These are phyloP conservation scores for Phaethon lepturus DNA, from an alignment of 2,113 vertebrate species.

Conservation along the genomic window DNA sequence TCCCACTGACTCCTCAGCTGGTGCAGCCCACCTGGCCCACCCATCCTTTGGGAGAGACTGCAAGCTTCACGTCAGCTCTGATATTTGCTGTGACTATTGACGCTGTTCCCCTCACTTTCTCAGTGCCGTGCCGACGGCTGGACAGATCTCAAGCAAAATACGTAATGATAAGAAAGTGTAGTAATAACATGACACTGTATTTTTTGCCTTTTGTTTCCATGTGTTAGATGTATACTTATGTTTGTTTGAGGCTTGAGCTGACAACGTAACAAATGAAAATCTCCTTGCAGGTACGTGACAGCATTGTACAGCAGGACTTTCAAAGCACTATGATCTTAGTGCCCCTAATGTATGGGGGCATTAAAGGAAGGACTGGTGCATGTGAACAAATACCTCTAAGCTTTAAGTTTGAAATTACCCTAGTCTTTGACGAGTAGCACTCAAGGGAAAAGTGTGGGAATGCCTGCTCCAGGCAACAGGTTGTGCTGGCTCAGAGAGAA, in stretches of 20 bases:
- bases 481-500: background rate
- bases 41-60: background rate
- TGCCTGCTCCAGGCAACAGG: background rate
- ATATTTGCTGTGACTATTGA: background rate
- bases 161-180: background rate
- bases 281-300: background rate
- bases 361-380: background rate
- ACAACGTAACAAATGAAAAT: background rate
- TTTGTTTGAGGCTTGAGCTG: background rate
- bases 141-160: background rate
- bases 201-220: background rate
- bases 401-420: background rate
- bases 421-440: background rate
- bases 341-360: background rate
- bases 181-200: background rate
- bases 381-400: background rate
- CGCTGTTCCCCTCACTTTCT: background rate
- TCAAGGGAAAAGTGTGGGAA: background rate
- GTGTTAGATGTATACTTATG: background rate
- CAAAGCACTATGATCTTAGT: background rate
- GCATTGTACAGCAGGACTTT: background rate
- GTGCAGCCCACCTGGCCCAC: background rate
- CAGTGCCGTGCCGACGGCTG: fast-evolving
- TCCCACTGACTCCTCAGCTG: background rate
- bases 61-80: background rate